Conservation (phyloP, 2,888 invertebrate species). For the Drosophila quinaria region DNA sequence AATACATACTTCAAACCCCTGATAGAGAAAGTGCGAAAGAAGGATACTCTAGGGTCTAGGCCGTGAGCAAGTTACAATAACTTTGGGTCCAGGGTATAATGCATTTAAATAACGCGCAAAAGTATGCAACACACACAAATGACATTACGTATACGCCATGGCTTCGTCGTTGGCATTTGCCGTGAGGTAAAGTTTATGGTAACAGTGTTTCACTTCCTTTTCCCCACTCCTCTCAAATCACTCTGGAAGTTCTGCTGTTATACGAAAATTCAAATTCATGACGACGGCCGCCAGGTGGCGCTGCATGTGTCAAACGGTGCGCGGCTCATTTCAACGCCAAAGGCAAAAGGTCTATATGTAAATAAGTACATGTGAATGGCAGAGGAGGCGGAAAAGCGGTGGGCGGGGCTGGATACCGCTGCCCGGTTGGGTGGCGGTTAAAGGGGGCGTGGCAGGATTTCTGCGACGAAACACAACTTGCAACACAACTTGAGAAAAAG, state of each 20-base stretch:
- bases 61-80: slow-evolving; percentile 6
- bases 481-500: slow-evolving; percentile 58
- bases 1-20: neutral
- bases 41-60: neutral
- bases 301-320: slow-evolving; percentile 68
- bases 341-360: neutral
- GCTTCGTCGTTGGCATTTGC: slow-evolving; percentile 16
- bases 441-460: slow-evolving; percentile 38
- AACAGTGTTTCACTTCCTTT: slow-evolving; percentile 19
- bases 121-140: slow-evolving; percentile 48
- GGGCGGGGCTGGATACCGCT: slow-evolving; percentile 1
- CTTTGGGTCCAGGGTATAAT: slow-evolving; percentile 30
- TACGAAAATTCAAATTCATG: slow-evolving; percentile 71
- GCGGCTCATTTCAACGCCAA: slow-evolving; percentile 64
- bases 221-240: too few relatives aligned
- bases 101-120: slow-evolving; percentile 64
- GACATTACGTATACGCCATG: slow-evolving; percentile 65
- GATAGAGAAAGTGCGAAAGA: too few relatives aligned
- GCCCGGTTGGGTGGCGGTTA: slow-evolving; percentile 9
- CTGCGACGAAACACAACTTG: slow-evolving; percentile 59
- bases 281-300: slow-evolving; percentile 72
- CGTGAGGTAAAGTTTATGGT: slow-evolving; percentile 40
- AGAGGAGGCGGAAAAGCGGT: neutral
- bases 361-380: neutral
- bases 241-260: slow-evolving; percentile 11